These are phyloP conservation scores for Drosophila silvestris DNA, from an alignment of 2,888 invertebrate genomes.

Conservation along the genomic window DNA sequence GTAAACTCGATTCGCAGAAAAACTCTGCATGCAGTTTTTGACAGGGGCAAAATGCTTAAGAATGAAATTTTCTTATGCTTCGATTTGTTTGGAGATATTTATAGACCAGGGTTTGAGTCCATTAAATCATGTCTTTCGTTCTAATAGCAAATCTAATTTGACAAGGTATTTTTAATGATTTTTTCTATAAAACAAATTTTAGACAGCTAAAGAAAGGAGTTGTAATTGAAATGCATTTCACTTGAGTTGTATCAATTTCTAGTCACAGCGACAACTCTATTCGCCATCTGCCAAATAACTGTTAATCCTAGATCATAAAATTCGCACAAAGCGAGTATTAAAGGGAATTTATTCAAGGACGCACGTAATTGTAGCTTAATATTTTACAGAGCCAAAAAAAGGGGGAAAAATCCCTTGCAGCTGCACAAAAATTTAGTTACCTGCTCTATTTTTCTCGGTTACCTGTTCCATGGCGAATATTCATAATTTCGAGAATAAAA, in stretches of 20 bases:
- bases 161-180: background rate
- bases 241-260: background rate
- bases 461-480: conserved; percentile 30
- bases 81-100: background rate
- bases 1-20: conserved; percentile 34
- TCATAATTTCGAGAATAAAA: conserved; percentile 22
- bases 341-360: conserved; percentile 10
- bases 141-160: background rate
- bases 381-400: background rate
- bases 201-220: background rate
- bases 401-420: conserved; percentile 18
- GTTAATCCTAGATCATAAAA: conserved; percentile 52
- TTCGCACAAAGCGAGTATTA: background rate
- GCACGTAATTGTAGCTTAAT: conserved; percentile 11
- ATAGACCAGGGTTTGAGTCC: background rate
- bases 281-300: conserved; percentile 48
- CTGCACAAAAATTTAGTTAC: conserved; percentile 23
- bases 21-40: background rate
- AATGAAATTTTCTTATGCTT: background rate
- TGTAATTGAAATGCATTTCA: background rate
- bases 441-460: conserved; percentile 9
- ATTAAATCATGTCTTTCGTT: background rate
- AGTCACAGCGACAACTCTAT: conserved; percentile 16
- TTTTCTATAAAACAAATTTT: background rate
- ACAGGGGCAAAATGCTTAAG: conserved; percentile 6